Percentiles rank a stretch among this genome's conserved stretches.
These are phyloP conservation scores for Leucopsar rothschildi DNA, from an alignment of 2,113 vertebrate species.

Conservation along the genomic window DNA sequence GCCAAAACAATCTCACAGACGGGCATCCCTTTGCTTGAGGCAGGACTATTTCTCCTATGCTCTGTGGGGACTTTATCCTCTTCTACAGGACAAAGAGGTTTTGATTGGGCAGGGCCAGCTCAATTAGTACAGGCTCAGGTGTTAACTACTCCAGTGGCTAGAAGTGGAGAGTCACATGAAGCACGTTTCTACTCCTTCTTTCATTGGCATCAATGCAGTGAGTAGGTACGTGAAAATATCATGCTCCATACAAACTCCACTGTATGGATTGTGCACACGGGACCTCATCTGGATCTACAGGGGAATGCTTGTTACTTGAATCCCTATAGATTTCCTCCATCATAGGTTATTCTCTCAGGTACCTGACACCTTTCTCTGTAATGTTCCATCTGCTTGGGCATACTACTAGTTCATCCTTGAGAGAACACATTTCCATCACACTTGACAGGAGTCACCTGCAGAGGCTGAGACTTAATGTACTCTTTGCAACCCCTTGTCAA, in stretches of 20 bases:
- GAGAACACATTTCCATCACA: background rate
- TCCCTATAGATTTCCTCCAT: background rate
- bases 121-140: background rate
- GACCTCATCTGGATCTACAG: background rate
- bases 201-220: background rate
- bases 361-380: background rate
- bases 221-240: too few relatives aligned
- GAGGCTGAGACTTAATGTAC: background rate
- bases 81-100: background rate
- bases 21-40: background rate
- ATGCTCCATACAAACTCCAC: background rate
- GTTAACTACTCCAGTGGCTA: rapidly evolving
- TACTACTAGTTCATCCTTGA: background rate
- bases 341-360: background rate
- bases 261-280: rapidly evolving
- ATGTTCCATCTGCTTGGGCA: rapidly evolving
- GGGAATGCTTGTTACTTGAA: background rate
- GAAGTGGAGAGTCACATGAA: background rate
- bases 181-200: background rate
- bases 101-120: background rate
- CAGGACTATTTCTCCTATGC: background rate
- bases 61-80: background rate
- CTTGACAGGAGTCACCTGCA: background rate
- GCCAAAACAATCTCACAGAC: background rate
- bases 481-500: background rate